phyloP scores from a whole-genome alignment of 92 coral and sea anemone species.

The Zoanthus gigantus region DNA sequence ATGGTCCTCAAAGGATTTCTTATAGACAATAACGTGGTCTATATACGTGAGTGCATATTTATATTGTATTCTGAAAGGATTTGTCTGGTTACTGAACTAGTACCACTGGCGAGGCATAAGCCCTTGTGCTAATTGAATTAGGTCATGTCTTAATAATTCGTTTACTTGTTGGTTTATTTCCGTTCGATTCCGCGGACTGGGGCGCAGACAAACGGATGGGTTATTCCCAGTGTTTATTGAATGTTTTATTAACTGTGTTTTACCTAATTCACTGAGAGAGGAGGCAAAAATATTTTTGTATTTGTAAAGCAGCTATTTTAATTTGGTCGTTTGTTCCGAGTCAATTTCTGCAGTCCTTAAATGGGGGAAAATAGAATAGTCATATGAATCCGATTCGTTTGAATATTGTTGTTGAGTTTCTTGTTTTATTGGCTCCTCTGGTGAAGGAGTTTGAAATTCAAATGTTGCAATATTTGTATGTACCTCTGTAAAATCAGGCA shows the following conservation, averaged over 20 bases:
- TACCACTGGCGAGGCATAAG: constrained; percentile 16
- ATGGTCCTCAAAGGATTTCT: constrained; percentile 56
- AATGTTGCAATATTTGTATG: constrained; percentile 11
- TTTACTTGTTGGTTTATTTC: constrained; percentile 1
- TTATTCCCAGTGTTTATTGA: background rate
- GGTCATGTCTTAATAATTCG: background rate
- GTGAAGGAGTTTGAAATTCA: background rate
- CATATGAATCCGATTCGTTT: background rate
- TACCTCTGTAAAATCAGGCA: constrained; percentile 10
- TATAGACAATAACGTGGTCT: constrained; percentile 37
- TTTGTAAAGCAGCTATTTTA: background rate
- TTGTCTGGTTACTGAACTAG: constrained; percentile 6
- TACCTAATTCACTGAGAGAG: background rate
- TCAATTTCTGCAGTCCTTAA: background rate
- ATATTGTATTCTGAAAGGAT: background rate
- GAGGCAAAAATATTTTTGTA: constrained; percentile 9
- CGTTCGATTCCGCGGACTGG: background rate
- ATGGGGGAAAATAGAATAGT: background rate
- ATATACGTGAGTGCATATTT: constrained; percentile 22
- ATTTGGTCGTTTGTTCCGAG: background rate
- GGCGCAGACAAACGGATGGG: constrained; percentile 3
- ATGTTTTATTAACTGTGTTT: background rate
- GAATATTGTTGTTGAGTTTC: background rate
- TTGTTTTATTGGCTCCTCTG: too few species aligned
- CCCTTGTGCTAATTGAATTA: background rate